Conservation (phyloP, 2,113 vertebrate species). For the Dolichallabes microphthalmus region DNA sequence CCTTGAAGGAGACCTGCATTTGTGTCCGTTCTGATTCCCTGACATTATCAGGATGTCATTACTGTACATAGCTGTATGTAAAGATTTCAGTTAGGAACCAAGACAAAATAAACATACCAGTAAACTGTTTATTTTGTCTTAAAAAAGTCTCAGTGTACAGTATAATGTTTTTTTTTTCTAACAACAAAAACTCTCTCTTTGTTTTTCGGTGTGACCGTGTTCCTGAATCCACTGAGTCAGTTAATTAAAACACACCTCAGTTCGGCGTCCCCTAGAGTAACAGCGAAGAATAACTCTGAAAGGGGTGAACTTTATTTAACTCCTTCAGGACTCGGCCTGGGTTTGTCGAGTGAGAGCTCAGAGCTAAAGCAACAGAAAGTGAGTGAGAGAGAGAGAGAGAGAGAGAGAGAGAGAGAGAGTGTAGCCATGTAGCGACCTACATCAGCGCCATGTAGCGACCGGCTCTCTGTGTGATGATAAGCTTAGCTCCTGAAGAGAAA, state of each 20-base stretch:
- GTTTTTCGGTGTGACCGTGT: conserved; percentile 49
- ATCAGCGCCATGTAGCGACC: conserved; percentile 55
- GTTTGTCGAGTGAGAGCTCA: conserved; percentile 66
- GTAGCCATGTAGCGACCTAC: too few relatives aligned
- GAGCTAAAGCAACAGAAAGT: conserved; percentile 63
- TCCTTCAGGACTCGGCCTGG: conserved; percentile 66
- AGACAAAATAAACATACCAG: neutral
- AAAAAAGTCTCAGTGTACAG: neutral
- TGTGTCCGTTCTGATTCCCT: too few relatives aligned
- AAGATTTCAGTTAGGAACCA: neutral
- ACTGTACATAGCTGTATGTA: neutral
- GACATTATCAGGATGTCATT: neutral
- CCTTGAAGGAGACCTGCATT: too few relatives aligned
- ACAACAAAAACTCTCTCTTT: neutral
- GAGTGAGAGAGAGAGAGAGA: conserved; percentile 10
- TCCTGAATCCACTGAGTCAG: conserved; percentile 58
- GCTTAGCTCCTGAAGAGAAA: conserved; percentile 69
- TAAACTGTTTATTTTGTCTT: neutral
- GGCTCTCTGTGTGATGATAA: conserved; percentile 64
- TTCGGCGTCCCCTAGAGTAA: conserved; percentile 58
- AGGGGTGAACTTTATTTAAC: conserved; percentile 64
- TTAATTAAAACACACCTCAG: conserved; percentile 71
- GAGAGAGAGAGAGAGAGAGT: conserved; percentile 33
- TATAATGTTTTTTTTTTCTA: neutral
- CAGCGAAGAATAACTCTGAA: conserved; percentile 67